Percentiles rank a stretch among this genome's conserved stretches.
These are phyloP conservation scores for Salvelinus fontinalis DNA, from an alignment of 2,113 vertebrate species.

Conservation along the genomic window DNA sequence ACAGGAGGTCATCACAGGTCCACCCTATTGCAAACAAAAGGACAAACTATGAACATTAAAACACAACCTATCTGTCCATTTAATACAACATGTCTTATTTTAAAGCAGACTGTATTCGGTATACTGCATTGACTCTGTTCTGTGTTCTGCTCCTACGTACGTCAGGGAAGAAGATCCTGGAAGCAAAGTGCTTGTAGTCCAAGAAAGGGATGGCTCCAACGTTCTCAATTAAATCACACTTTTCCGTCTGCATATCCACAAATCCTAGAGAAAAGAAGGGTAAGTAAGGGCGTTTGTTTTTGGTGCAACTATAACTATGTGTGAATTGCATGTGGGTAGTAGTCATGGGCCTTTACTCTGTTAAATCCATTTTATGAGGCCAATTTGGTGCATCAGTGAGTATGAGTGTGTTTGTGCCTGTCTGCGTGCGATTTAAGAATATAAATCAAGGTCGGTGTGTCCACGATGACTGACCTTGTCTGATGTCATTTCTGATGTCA, in stretches of 20 bases:
- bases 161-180: slow-evolving; percentile 94
- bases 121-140: slow-evolving; percentile 5
- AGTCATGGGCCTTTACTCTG: not conserved
- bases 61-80: too few species aligned
- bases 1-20: slow-evolving; percentile 47
- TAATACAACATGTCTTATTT: not conserved
- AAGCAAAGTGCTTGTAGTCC: slow-evolving; percentile 97
- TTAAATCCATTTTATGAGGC: not conserved
- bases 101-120: slow-evolving; percentile 22
- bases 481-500: slow-evolving; percentile 89
- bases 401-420: not conserved
- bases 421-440: not conserved
- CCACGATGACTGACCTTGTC: slow-evolving; percentile 77
- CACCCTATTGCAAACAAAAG: slow-evolving; percentile 46
- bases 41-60: not conserved
- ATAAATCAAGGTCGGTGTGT: not conserved
- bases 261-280: slow-evolving; percentile 76
- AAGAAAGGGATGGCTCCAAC: slow-evolving; percentile 90
- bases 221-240: slow-evolving; percentile 85
- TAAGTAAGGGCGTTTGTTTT: not conserved
- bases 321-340: not conserved
- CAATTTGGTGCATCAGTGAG: not conserved
- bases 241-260: slow-evolving; percentile 94
- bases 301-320: not conserved
- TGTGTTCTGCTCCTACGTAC: slow-evolving; percentile 67